These are phyloP conservation scores for Amazona ochrocephala DNA, from an alignment of 2,797 vertebrate genomes.

Conservation along the genomic window DNA sequence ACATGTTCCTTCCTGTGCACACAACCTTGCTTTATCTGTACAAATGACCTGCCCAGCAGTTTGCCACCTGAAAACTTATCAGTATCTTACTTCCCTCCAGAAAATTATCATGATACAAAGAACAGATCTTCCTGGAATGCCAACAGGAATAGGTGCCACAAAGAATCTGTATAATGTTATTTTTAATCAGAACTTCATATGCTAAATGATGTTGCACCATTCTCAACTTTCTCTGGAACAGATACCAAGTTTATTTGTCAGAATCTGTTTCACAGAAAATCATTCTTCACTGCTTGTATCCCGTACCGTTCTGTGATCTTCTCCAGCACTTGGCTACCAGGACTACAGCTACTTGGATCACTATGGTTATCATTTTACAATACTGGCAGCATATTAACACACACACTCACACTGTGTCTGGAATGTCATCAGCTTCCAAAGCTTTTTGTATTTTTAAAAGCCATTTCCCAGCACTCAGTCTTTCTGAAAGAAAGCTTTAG, in stretches of 20 bases:
- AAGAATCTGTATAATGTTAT: conserved; percentile 8
- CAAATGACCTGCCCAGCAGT: neutral
- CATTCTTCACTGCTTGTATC: neutral
- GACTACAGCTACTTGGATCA: neutral
- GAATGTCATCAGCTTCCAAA: neutral
- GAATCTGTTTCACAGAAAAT: neutral
- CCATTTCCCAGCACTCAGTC: neutral
- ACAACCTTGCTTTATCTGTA: neutral
- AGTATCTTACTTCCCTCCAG: neutral
- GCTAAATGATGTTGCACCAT: neutral
- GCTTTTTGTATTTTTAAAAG: neutral
- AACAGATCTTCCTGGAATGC: neutral
- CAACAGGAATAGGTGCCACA: conserved; percentile 8
- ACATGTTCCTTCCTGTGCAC: neutral
- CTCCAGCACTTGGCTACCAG: neutral
- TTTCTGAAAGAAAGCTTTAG: neutral
- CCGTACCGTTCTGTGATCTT: neutral
- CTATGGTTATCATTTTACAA: neutral
- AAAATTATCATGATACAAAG: neutral
- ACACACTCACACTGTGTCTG: neutral
- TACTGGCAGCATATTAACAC: neutral
- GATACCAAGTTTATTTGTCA: neutral
- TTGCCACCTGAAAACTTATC: neutral
- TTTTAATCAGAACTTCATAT: conserved; percentile 6
- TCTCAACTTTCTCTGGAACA: neutral